Percentiles rank a stretch among this genome's conserved stretches.
Evolutionary conservation across 64 coral and sea anemone species (phyloP).

Genomic region (Montipora efflorescens): DNA sequence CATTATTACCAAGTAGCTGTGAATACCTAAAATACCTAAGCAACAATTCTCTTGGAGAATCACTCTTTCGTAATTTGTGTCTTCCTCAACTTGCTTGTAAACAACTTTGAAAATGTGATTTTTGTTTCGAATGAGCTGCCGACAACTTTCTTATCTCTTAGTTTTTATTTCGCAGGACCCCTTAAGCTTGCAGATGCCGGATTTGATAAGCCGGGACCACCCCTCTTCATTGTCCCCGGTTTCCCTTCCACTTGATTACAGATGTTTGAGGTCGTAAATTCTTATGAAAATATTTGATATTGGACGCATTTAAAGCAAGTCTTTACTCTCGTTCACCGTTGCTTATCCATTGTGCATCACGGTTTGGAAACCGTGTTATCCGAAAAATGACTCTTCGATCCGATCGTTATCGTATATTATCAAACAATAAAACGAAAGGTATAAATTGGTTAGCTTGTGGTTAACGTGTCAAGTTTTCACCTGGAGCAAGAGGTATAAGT

Average conservation of each 20-base stretch:
- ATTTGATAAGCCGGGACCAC: slow-evolving; percentile 36
- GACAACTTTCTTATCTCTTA: slow-evolving; percentile 26
- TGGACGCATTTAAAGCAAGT: neutral
- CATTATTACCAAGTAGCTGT: neutral
- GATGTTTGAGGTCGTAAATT: neutral
- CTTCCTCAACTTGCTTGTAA: neutral
- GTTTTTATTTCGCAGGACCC: neutral
- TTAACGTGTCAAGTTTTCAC: neutral
- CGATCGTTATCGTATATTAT: neutral
- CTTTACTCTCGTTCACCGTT: neutral
- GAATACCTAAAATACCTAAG: neutral
- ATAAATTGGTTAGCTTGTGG: neutral
- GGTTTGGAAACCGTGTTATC: neutral
- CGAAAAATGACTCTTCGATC: too few species aligned
- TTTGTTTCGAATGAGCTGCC: slow-evolving; percentile 9
- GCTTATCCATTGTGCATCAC: neutral
- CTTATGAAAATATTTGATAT: slow-evolving; percentile 22
- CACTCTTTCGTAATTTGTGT: slow-evolving; percentile 4
- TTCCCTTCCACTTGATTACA: neutral
- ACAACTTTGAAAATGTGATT: slow-evolving; percentile 13
- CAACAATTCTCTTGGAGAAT: neutral
- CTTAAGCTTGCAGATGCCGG: slow-evolving; percentile 37
- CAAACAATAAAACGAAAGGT: neutral
- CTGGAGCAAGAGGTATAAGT: neutral
- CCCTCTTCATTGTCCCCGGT: neutral